Conservation (phyloP, 2,888 invertebrate genomes). For the Metopia argyrocephala region DNA sequence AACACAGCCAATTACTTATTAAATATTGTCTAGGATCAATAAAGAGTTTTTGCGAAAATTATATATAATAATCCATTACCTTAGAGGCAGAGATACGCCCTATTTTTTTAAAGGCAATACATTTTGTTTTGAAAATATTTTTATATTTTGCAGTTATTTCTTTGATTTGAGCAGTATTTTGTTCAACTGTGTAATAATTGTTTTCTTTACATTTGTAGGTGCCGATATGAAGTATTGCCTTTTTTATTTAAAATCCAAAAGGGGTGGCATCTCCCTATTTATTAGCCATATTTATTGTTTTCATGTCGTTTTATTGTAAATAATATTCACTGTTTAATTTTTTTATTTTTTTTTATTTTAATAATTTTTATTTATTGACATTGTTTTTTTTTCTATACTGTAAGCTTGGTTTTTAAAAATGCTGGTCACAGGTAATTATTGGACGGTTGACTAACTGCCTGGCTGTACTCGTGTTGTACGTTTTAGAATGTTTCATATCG, state of each 20-base stretch:
- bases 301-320: conserved; percentile 7
- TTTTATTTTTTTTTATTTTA: neutral
- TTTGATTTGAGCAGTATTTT: neutral
- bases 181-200: neutral
- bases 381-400: conserved; percentile 1
- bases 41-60: too few species aligned
- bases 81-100: too few species aligned
- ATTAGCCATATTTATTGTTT: conserved; percentile 50
- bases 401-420: conserved; percentile 34
- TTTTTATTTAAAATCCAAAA: conserved; percentile 46
- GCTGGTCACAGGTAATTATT: conserved; percentile 54
- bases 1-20: too few species aligned
- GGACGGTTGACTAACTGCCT: neutral
- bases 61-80: too few species aligned
- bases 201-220: neutral
- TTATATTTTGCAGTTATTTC: neutral
- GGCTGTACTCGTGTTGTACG: conserved; percentile 33
- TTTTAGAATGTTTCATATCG: conserved; percentile 44
- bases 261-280: conserved; percentile 53
- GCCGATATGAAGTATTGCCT: conserved; percentile 30
- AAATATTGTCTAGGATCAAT: too few species aligned
- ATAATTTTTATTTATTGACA: conserved; percentile 21
- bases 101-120: too few species aligned
- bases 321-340: neutral
- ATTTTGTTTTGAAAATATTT: too few species aligned